Base-by-base conservation (phyloP, 1,140 invertebrate genomes). In the Aphaenogaster floridana region DNA sequence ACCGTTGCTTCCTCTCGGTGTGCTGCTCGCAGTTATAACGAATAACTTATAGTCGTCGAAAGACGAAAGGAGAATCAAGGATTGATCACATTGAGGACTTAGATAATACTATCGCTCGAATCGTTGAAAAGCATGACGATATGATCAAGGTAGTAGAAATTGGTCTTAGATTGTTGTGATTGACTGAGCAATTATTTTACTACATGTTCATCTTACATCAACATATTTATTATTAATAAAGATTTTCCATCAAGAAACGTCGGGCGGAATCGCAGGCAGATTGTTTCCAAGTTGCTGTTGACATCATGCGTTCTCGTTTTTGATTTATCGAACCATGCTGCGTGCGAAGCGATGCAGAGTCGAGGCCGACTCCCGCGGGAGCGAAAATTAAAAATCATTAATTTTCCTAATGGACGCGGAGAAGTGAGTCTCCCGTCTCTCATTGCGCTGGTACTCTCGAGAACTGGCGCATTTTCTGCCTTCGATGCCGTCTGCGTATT, bases 321-420 rank as follows among this genome's bases (percentile, higher is more conserved):
- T 59, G 21, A 57, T 69, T 69, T 57, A 81, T 83, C 42, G 42
- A 61, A 50, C 8, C 5, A 9, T 13, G 28, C 11, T 39, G 36
- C 2, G 52, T 13, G 8, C 13, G 28, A 61, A 21, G 4, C 2
- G 39, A 34, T 15, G 52, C 69, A 36, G 17, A 50, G 76, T 84
- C n/a, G 69, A 76, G 52, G 42, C n/a, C 50, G 50, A 36, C 39
- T 77, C 69, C 50, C 34, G 8, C 0, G 59, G 57, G 69, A 79
- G 86, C 52, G 74, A 92, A 91, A 90, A 83, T 86, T 89, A 86
- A 91, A 93, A 92, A 91, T 91, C 91, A 93, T 93, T 92, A 92
- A 92, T 93, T 92, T 92, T 89, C 92, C 84, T 93, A 93, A 93
- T 92, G 88, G 88, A 89, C 77, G 85, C 71, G 59, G 87, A 86